Evolutionary conservation across 2,797 vertebrate species (phyloP).

Genomic region (Phalloptychus januarius): DNA sequence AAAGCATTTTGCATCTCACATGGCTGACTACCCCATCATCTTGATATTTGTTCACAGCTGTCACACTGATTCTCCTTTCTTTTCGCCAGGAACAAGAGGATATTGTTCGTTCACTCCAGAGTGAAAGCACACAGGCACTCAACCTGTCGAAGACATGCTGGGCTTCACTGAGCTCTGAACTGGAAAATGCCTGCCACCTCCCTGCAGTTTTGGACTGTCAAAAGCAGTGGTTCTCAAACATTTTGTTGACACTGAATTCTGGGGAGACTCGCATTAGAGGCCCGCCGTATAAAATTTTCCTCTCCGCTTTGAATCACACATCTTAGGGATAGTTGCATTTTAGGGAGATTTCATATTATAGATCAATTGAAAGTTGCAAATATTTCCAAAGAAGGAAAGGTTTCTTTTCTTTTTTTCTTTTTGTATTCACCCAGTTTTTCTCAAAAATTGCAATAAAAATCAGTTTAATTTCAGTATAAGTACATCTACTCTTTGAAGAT

Average conservation of each 20-base stretch:
- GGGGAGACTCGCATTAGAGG: conserved; percentile 38
- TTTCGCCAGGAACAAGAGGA: conserved; percentile 65
- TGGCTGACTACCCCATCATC: conserved; percentile 67
- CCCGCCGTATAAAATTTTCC: conserved; percentile 24
- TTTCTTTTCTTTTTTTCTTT: background rate
- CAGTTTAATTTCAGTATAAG: background rate
- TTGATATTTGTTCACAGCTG: conserved; percentile 71
- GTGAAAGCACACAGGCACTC: conserved; percentile 77
- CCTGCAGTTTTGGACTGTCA: conserved; percentile 65
- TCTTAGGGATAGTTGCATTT: conserved; percentile 10
- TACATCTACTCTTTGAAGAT: background rate
- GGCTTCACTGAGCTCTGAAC: conserved; percentile 67
- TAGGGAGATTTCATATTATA: background rate
- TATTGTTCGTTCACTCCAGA: conserved; percentile 71
- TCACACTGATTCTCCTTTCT: conserved; percentile 66
- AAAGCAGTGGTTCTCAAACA: conserved; percentile 55
- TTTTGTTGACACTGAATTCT: conserved; percentile 56
- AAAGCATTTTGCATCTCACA: conserved; percentile 63
- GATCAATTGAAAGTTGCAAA: background rate
- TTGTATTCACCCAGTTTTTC: no score
- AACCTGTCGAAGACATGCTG: conserved; percentile 75
- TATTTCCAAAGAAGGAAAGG: background rate
- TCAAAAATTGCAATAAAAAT: background rate
- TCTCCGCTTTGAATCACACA: conserved; percentile 3
- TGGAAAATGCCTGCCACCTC: conserved; percentile 68